Evolutionary conservation across 2,888 invertebrate species (phyloP), one percentile per base, ranked within the genome.

Genomic region (Nemapogon koenigi): DNA sequence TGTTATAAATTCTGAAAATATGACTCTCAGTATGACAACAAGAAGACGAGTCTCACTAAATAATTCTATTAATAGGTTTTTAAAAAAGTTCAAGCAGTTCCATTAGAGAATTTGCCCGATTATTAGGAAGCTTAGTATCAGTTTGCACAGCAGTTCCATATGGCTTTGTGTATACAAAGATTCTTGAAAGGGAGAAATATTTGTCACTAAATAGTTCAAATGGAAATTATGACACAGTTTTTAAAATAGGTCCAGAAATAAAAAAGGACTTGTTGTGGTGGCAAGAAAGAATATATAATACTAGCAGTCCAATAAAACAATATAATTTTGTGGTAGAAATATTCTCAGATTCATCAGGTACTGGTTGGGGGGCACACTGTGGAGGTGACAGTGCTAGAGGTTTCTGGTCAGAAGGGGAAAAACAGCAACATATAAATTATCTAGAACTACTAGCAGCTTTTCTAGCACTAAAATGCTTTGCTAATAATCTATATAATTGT

Each of bases 391-490:
- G n/a, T n/a, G 16, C 26, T 2, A 16, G 18, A 18, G 32, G 38
- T 19, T 16, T 14, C 4, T 38, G 38, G 38, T 18, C 31, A 8
- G 15, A 25, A 10, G 11, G n/a, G 8, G 38, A 38, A 11, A 25
- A 18, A 18, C 3, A 6, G 2, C 10, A 26, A 3, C 31, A 38
- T 16, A 38, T 38, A n/a, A 38, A 38, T 31, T 32, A 28, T 22
- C 16, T 38, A 14, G 38, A 38, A 25, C 32, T 38, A 4, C 32
- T 38, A 13, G 38, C 38, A 16, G 38, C 38, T 11, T 38, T 16
- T 38, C 32, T 32, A 13, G 38, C 19, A 7, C 13, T 38, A 4
- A 7, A 31, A 31, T 31, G 31, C 16, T 31, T 31, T 31, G 31
- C 16, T 6, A 31, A 31, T 4, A 7, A 4, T 8, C 13, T 14